phyloP scores from a whole-genome alignment of 2,797 vertebrate genomes.

The Zenarchopterus dispar region DNA sequence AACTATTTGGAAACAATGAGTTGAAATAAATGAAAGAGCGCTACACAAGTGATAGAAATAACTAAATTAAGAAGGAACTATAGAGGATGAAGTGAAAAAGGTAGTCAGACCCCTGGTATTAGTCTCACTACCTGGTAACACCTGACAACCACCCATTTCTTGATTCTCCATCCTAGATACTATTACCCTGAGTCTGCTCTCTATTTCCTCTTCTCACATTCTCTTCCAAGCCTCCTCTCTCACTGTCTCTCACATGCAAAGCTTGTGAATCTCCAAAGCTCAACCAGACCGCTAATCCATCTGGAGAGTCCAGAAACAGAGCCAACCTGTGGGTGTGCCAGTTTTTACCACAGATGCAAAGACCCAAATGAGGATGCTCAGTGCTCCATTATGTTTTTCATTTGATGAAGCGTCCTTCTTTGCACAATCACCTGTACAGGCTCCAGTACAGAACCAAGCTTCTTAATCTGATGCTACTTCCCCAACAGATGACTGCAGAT shows the following conservation, averaged over 20 bases:
- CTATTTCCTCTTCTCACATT: neutral
- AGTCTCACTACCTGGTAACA: conserved; percentile 24
- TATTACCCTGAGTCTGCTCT: conserved; percentile 7
- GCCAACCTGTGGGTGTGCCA: conserved; percentile 2
- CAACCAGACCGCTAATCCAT: conserved; percentile 28
- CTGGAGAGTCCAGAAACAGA: conserved; percentile 25
- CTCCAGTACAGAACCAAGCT: too few relatives aligned
- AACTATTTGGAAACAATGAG: too few relatives aligned
- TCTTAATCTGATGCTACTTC: too few relatives aligned
- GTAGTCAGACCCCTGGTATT: conserved; percentile 20
- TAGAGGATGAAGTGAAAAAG: conserved; percentile 4
- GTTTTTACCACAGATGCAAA: neutral
- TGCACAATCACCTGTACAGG: too few relatives aligned
- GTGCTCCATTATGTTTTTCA: too few relatives aligned
- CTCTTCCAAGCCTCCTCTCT: conserved; percentile 24
- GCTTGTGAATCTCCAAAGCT: conserved; percentile 9
- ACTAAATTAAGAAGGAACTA: neutral
- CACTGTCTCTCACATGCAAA: conserved; percentile 1
- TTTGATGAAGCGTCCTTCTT: too few relatives aligned
- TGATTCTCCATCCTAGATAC: conserved; percentile 8
- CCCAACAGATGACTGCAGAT: too few relatives aligned
- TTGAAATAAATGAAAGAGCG: neutral
- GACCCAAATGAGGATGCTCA: neutral
- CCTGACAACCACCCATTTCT: conserved; percentile 31
- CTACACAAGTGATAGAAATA: neutral